These are phyloP conservation scores for Sylvilagus bachmani DNA, from an alignment of 2,113 vertebrate species.

Conservation along the genomic window DNA sequence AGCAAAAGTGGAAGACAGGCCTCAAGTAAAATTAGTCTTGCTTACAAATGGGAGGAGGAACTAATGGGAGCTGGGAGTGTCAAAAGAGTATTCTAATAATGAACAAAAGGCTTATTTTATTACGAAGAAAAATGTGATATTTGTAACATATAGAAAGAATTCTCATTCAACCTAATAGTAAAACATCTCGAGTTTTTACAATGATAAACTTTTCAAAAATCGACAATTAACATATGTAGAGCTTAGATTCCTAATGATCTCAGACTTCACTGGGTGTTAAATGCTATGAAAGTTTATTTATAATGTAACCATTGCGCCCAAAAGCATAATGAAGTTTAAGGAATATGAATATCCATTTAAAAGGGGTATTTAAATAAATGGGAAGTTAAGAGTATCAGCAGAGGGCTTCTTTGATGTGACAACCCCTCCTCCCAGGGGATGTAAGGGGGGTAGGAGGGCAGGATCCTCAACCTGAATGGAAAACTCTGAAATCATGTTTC, in stretches of 20 bases:
- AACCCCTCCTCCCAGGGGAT: background rate
- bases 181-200: background rate
- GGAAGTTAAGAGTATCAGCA: background rate
- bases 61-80: background rate
- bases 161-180: background rate
- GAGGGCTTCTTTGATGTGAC: constrained; percentile 12
- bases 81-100: constrained; percentile 43
- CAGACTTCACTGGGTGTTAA: background rate
- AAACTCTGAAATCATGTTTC: constrained; percentile 32
- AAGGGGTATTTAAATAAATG: background rate
- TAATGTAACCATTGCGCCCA: constrained; percentile 42
- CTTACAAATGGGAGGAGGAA: background rate
- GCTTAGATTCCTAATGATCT: constrained; percentile 36
- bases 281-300: background rate
- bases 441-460: background rate
- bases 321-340: constrained; percentile 9
- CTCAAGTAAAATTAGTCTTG: background rate
- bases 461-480: background rate
- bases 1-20: background rate
- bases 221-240: background rate
- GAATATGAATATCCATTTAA: constrained; percentile 10
- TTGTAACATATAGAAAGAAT: background rate
- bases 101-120: constrained; percentile 49
- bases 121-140: background rate
- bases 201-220: constrained; percentile 25